A percentile compares a stretch with the other conserved stretches of the same genome.
These are phyloP conservation scores for Aethes cnicana DNA, from an alignment of 2,888 invertebrate species.

Conservation along the genomic window DNA sequence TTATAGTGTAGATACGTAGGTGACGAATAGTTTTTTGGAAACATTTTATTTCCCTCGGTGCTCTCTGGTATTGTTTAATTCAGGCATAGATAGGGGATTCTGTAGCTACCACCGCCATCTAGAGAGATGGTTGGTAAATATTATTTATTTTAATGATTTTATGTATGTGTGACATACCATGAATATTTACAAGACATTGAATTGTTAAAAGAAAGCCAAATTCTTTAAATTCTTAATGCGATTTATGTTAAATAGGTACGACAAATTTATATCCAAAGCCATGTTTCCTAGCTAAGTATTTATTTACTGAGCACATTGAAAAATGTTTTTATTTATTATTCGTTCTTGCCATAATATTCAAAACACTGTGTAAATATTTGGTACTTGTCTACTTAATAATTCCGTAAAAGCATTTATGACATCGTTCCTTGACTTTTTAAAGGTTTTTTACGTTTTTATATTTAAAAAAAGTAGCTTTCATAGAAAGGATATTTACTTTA, in stretches of 20 bases:
- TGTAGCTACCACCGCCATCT: conserved; percentile 11
- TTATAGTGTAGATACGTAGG: conserved; percentile 36
- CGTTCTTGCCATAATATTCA: conserved; percentile 2
- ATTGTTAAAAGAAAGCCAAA: background rate
- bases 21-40: conserved; percentile 22
- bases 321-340: too few relatives aligned
- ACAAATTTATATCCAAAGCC: too few relatives aligned
- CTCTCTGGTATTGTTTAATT: conserved; percentile 48
- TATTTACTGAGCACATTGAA: too few relatives aligned
- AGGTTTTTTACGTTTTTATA: conserved; percentile 36
- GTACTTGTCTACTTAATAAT: conserved; percentile 44
- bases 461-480: conserved; percentile 24
- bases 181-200: background rate
- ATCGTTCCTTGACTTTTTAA: conserved; percentile 40
- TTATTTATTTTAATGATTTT: conserved; percentile 3
- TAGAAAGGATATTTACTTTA: conserved; percentile 26
- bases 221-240: conserved; percentile 2
- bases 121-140: background rate
- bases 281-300: too few relatives aligned
- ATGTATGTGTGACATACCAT: conserved; percentile 5
- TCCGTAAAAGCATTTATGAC: conserved; percentile 68
- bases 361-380: conserved; percentile 21
- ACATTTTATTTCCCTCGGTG: conserved; percentile 54
- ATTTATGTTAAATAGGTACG: too few relatives aligned
- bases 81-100: conserved; percentile 38